A percentile compares a stretch with the other conserved stretches of the same genome.
Evolutionary conservation across 2,888 invertebrate species (phyloP).

Genomic region (Hypomecis atomaria): DNA sequence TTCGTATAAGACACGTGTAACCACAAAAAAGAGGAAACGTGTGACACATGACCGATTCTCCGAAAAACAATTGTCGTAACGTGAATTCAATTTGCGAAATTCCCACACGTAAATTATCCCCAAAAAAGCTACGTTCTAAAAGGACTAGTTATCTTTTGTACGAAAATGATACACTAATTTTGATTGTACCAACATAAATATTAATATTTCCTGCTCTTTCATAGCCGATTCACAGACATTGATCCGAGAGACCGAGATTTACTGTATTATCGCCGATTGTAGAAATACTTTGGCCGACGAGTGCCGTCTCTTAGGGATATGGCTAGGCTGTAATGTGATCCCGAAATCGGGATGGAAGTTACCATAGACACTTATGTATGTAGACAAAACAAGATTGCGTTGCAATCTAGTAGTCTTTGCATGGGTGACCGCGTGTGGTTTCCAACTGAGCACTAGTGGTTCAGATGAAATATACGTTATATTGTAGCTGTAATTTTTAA

Average conservation of each 20-base stretch:
- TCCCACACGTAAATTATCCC: no score
- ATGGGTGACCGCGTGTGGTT: no score
- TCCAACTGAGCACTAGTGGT: no score
- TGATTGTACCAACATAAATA: not conserved
- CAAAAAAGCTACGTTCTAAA: no score
- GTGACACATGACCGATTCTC: no score
- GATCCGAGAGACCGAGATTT: not conserved
- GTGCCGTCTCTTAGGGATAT: slow-evolving; percentile 20
- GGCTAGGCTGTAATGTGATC: slow-evolving; percentile 29
- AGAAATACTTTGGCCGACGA: slow-evolving; percentile 23
- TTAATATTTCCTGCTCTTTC: not conserved
- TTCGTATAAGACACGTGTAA: no score
- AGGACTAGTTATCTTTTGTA: no score
- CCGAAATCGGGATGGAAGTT: slow-evolving; percentile 12
- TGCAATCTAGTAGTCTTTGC: not conserved
- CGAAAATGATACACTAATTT: not conserved
- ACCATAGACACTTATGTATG: not conserved
- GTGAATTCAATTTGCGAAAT: no score
- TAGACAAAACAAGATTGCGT: not conserved
- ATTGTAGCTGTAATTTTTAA: no score
- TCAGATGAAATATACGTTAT: no score
- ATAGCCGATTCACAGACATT: not conserved
- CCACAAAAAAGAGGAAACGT: no score
- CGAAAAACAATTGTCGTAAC: no score
- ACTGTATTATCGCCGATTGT: not conserved